Percentiles rank a stretch among this genome's conserved stretches.
Evolutionary conservation across 1,140 invertebrate genomes (phyloP).

Genomic region (roundworm (Caenorhabditis elegans)): WBcel235 BX284604.4:7820001-7820500

Average conservation of each 20-base stretch:
- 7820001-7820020: too few relatives aligned
- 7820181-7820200: too few relatives aligned
- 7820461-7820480: conserved; percentile 8
- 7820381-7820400: background rate
- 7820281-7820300: background rate
- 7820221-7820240: too few relatives aligned
- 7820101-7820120: too few relatives aligned
- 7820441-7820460: background rate
- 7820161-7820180: too few relatives aligned
- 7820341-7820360: conserved; percentile 7
- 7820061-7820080: too few relatives aligned
- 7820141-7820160: too few relatives aligned
- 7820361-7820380: background rate
- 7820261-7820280: background rate
- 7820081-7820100: too few relatives aligned
- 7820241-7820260: background rate
- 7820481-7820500: conserved; percentile 19
- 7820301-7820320: background rate
- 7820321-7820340: background rate
- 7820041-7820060: too few relatives aligned
- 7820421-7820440: background rate
- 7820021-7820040: too few relatives aligned
- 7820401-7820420: conserved; percentile 11
- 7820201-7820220: too few relatives aligned
- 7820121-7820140: too few relatives aligned